Percentiles rank a stretch among this genome's conserved stretches.
Evolutionary conservation across 2,797 vertebrate species (phyloP).

Genomic region (Falco rusticolus): DNA sequence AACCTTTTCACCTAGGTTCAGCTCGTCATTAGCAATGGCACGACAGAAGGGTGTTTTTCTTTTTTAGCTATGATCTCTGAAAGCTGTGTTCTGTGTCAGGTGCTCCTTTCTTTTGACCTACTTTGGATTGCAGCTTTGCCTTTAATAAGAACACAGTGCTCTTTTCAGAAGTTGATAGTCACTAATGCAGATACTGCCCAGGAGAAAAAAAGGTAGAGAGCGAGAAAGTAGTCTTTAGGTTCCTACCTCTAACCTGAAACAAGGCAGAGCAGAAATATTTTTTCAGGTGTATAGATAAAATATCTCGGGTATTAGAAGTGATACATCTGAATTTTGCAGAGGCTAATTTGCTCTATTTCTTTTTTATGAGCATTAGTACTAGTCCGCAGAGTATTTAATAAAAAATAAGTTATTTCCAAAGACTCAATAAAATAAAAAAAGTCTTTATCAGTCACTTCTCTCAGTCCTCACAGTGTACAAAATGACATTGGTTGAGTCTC

Average conservation of each 20-base stretch:
- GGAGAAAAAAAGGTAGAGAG: neutral
- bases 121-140: constrained; percentile 18
- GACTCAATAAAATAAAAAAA: neutral
- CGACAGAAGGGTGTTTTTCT: constrained; percentile 62
- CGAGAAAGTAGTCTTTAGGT: neutral
- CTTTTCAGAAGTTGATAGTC: constrained; percentile 5
- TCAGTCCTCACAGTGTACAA: accelerated
- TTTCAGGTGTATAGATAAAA: neutral
- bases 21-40: constrained; percentile 78
- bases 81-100: constrained; percentile 34
- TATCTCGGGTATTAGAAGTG: neutral
- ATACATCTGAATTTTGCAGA: neutral
- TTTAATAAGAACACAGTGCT: constrained; percentile 29
- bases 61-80: constrained; percentile 39
- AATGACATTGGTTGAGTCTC: neutral
- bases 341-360: neutral
- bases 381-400: neutral
- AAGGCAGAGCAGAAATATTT: neutral
- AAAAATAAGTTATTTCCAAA: neutral
- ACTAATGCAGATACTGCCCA: neutral
- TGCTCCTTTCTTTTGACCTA: constrained; percentile 51
- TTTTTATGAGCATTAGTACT: neutral
- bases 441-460: neutral
- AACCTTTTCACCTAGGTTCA: constrained; percentile 60
- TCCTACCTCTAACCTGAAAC: neutral